A percentile compares a stretch with the other conserved stretches of the same genome.
phyloP scores from a whole-genome alignment of 1,140 invertebrate species.

The Eumeta japonica region DNA sequence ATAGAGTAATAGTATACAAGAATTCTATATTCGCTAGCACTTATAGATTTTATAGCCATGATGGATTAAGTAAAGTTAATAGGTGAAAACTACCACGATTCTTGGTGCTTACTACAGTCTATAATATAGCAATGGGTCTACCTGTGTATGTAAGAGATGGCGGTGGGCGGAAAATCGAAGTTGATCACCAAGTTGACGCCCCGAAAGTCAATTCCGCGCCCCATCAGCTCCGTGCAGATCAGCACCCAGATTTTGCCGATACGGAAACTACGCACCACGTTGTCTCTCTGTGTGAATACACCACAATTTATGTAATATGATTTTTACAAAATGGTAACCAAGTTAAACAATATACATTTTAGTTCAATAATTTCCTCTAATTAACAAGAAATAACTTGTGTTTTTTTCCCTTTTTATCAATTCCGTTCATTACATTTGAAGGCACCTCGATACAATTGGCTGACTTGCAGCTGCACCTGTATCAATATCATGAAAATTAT shows the following conservation, averaged over 20 bases:
- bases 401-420: no score
- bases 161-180: slow-evolving; percentile 93
- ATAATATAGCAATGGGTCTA: no score
- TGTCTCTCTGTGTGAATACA: slow-evolving; percentile 80
- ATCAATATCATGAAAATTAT: no score
- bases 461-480: no score
- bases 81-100: no score
- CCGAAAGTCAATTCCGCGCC: slow-evolving; percentile 96
- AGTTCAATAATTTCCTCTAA: background rate
- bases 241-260: slow-evolving; percentile 93
- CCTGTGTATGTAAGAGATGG: slow-evolving; percentile 93
- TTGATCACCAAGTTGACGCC: slow-evolving; percentile 96
- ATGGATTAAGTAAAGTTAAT: no score
- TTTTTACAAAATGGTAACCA: background rate
- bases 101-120: no score
- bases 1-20: no score
- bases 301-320: background rate
- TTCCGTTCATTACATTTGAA: background rate
- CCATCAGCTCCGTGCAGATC: slow-evolving; percentile 96
- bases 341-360: background rate
- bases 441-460: no score
- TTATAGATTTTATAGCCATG: no score
- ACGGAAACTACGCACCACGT: slow-evolving; percentile 85
- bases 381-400: no score
- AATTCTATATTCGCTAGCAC: no score